A percentile compares a stretch with the other conserved stretches of the same genome.
Conservation (phyloP, 2,797 vertebrate species). For the Acanthornis magna region DNA sequence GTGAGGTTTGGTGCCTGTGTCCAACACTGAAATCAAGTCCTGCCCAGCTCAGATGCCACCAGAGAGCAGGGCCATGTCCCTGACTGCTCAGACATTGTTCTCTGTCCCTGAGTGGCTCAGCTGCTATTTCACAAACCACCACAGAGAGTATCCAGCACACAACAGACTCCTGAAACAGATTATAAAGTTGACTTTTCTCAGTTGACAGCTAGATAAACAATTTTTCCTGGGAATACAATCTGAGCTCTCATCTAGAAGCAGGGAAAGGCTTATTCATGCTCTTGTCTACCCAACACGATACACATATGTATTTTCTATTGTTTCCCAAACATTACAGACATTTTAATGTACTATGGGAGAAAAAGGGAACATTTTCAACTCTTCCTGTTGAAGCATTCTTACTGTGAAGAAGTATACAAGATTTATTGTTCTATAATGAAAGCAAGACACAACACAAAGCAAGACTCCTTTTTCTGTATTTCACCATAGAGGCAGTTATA, state of each 20-base stretch:
- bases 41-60: background rate
- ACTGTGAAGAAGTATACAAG: background rate
- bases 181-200: background rate
- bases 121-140: background rate
- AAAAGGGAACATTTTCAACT: background rate
- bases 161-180: background rate
- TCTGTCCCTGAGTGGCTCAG: too few species aligned
- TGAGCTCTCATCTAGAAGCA: background rate
- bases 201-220: background rate
- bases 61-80: accelerated
- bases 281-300: background rate
- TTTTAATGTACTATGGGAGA: background rate
- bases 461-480: background rate
- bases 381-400: background rate
- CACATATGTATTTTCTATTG: background rate
- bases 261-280: background rate
- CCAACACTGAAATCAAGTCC: background rate
- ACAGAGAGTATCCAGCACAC: background rate
- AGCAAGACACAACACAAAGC: background rate
- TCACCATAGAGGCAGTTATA: background rate
- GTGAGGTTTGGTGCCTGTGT: background rate
- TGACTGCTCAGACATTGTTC: background rate
- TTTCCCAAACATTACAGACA: background rate
- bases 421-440: background rate
- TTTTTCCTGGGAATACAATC: background rate